A percentile compares a stretch with the other conserved stretches of the same genome.
Conservation (phyloP, 2,797 vertebrate genomes). For the Streptopelia turtur region DNA sequence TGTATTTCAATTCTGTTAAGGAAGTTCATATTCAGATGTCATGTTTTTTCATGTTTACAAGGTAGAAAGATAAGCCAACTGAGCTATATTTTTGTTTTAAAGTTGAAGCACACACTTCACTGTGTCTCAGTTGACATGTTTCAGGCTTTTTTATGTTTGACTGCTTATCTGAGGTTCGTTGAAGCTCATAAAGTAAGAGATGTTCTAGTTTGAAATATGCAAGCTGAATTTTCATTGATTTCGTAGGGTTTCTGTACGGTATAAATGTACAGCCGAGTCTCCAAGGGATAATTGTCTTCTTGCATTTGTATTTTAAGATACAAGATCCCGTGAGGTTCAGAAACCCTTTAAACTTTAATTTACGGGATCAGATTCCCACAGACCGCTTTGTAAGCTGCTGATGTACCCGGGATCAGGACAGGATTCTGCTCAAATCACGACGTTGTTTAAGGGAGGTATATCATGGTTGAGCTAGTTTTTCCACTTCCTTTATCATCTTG, state of each 20-base stretch:
- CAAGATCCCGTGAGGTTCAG: neutral
- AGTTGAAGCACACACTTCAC: neutral
- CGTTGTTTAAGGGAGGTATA: neutral
- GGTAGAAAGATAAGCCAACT: conserved; percentile 46
- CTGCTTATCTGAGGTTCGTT: neutral
- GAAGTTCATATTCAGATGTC: conserved; percentile 68
- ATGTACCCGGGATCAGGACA: neutral
- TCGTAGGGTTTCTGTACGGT: neutral
- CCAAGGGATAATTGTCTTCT: neutral
- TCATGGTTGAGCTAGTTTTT: neutral
- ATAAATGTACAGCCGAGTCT: neutral
- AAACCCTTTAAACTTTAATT: neutral
- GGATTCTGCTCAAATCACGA: neutral
- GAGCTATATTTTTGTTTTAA: neutral
- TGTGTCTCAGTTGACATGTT: neutral
- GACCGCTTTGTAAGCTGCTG: neutral
- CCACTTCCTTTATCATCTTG: neutral
- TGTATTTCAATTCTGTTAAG: conserved; percentile 72
- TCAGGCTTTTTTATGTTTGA: neutral
- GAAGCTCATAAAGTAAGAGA: neutral
- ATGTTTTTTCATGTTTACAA: conserved; percentile 66
- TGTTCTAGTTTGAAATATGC: neutral
- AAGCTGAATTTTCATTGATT: neutral
- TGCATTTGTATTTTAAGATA: neutral
- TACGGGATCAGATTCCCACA: neutral